phyloP scores from a whole-genome alignment of 2,888 invertebrate species.

The Orgyia antiqua region DNA sequence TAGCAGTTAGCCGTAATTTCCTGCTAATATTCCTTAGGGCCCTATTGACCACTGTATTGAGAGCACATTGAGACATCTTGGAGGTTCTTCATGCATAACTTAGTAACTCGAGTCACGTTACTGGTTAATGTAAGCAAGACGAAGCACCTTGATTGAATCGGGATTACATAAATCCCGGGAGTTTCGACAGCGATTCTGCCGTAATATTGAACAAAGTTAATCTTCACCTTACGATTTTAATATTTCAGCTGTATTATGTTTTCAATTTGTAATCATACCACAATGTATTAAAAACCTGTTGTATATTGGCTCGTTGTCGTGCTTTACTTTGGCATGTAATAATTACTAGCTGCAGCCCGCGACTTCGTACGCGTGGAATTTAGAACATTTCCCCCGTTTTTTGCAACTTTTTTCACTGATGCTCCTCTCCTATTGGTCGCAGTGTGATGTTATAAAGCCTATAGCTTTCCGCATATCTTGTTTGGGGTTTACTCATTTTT shows the following conservation, averaged over 20 bases:
- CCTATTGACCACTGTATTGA: conserved; percentile 3
- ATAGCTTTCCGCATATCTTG: no score
- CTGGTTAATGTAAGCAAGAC: conserved; percentile 34
- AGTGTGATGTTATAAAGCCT: no score
- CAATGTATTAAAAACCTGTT: no score
- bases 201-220: conserved; percentile 14
- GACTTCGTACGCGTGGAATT: no score
- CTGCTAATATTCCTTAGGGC: conserved; percentile 4
- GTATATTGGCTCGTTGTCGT: no score
- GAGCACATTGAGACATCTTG: conserved; percentile 9
- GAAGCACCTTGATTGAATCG: conserved; percentile 30
- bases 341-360: no score
- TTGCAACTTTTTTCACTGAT: no score
- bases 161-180: conserved; percentile 32
- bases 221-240: conserved; percentile 15
- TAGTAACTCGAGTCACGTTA: conserved; percentile 25
- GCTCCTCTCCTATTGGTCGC: no score
- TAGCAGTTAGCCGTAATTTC: conserved; percentile 6
- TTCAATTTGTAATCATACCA: no score
- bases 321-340: no score
- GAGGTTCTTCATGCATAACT: conserved; percentile 9
- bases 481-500: no score
- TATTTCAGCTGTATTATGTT: conserved; percentile 10
- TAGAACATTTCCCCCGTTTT: no score
- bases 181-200: conserved; percentile 16